Evolutionary conservation across 2,113 vertebrate genomes (phyloP).

Genomic region (Cromileptes altivelis): DNA sequence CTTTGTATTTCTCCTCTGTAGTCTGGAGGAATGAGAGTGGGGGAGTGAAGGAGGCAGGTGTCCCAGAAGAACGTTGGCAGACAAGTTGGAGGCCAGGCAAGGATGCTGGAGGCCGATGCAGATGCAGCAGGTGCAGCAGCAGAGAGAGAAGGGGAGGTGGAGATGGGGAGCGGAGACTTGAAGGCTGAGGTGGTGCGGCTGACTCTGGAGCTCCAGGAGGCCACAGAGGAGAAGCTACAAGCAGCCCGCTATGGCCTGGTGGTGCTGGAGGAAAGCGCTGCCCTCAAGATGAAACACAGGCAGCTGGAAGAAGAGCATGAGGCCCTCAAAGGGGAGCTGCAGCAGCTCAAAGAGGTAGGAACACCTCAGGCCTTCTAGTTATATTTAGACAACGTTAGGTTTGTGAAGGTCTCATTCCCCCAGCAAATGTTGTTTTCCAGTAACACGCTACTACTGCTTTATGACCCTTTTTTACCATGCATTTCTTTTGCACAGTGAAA

Average conservation of each 20-base stretch:
- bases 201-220: conserved; percentile 87
- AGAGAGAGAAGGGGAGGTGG: conserved; percentile 58
- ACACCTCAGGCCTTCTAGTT: background rate
- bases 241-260: conserved; percentile 89
- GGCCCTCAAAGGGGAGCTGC: conserved; percentile 82
- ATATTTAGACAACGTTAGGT: background rate
- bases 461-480: background rate
- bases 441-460: background rate
- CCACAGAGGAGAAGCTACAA: conserved; percentile 89
- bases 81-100: conserved; percentile 51
- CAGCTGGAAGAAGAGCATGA: conserved; percentile 89
- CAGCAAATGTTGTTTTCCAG: background rate
- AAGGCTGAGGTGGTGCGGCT: conserved; percentile 85
- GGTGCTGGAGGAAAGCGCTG: conserved; percentile 88
- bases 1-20: conserved; percentile 40
- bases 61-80: conserved; percentile 53
- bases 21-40: conserved; percentile 67
- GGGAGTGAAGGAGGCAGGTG: conserved; percentile 56
- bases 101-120: conserved; percentile 71
- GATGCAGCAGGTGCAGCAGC: conserved; percentile 46
- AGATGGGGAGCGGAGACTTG: conserved; percentile 69
- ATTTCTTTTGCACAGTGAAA: background rate
- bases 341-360: conserved; percentile 88
- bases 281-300: conserved; percentile 83
- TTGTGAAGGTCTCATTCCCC: background rate